Base-by-base conservation (phyloP, 64 coral and sea anemone genomes). In the Porites australiensis region DNA sequence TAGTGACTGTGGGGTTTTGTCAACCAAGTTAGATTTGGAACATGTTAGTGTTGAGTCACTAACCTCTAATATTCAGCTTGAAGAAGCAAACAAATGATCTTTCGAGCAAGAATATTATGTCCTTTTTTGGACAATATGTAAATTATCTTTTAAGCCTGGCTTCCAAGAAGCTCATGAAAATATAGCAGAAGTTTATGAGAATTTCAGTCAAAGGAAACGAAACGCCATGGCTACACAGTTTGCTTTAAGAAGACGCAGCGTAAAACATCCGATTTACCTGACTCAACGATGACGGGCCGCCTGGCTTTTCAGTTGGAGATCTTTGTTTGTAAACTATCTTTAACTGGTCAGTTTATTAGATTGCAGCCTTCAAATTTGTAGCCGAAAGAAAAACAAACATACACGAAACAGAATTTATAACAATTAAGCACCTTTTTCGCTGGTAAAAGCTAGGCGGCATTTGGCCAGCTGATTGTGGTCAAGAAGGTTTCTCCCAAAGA, bases 1-100 rank as follows among this genome's bases (percentile, higher is more conserved):
- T 6, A 63, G 89, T 75, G 67, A 58, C 23, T 7, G 66, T 10
- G 80, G 55, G 8, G 22, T 20, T 23, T 61, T 81, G 13, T 84
- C 89, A 21, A 5, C 59, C 9, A 73, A 49, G 67, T 84, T 91
- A 58, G 72, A 91, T 82, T 83, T 91, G 58, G 89, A 82, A 51
- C 79, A 75, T 23, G 67, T 60, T 15, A 84, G 79, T 23, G 89
- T 73, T 16, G 89, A 91, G 58, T 71, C 81, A 20, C 67, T 83
- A 22, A 45, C 77, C 47, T 45, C 65, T 13, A 21, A 91, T 16
- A 91, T 91, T 60, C 65, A 61, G 15, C 68, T 91, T 72, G 71
- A 71, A 51, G 69, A 73, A 43, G 64, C 64, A 74, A 55, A 73
- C 58, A 20, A 81, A 54, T 71, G 68, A 77, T 4, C 61, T 61